Base-by-base conservation (phyloP, 1,140 invertebrate species). In the Eurosta solidaginis region DNA sequence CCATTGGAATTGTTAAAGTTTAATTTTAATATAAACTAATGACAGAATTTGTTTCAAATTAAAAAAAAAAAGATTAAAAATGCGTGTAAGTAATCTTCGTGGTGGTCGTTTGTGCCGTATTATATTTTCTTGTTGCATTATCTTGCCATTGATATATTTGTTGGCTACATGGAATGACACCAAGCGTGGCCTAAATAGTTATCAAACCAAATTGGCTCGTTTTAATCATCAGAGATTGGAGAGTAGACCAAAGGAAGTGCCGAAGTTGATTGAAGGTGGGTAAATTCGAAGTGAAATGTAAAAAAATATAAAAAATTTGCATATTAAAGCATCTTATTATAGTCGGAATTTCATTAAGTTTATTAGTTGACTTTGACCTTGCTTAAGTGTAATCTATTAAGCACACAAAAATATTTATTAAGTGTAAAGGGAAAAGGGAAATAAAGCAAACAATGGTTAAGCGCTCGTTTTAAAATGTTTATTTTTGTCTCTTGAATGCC, bases 131-230 rank as follows among this genome's bases (percentile, higher is more conserved):
- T 78, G 85, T 27, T 76, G 84, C 68, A 82, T 88, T 33, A 81
- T 89, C 45, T 44, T 89, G 22, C 83, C 88, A 54, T 78, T 89
- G 22, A 77, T 89, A 12, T 89, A 89, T 80, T 80, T 89, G 50
- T 49, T 89, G 75, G 81, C 85, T 76, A 88, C 88, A 50, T 89
- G 87, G 82, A 83, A 85, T 12, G 86, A 87, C 77, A 82, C 84
- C 4, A 84, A 87, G 76, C 82, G 87, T 10, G 83, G 84, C 50
- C 83, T 80, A 75, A 85, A 85, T 73, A 83, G 82, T 3, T 86
- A 83, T 73, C 85, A 84, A 54, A 76, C 74, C 0, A 84, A 84
- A 74, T 85, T 85, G 20, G 82, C 84, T 20, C 82, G 83, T 52
- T 83, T 81, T 44, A 78, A 78, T 44, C 83, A 86, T 52, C 83